Conservation (phyloP, 2,888 invertebrate species). For the Ptilodon capucinus region DNA sequence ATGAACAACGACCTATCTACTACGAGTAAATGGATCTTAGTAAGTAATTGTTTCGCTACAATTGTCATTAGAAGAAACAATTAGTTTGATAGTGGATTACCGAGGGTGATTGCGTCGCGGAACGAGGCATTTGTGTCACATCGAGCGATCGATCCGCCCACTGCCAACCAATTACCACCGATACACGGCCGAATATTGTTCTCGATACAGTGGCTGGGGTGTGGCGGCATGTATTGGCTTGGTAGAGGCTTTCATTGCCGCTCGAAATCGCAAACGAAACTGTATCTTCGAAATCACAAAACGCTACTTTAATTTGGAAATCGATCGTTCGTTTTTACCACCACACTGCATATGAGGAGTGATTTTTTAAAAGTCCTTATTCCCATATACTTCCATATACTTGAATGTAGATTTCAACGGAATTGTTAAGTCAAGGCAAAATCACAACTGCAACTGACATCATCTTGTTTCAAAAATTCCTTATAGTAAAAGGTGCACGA, state of each 20-base stretch:
- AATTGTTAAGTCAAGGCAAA: too few relatives aligned
- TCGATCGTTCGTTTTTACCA: not conserved
- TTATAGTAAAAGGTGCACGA: too few relatives aligned
- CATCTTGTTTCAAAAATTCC: not conserved
- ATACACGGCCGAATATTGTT: slow-evolving; percentile 74
- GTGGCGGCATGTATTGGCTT: slow-evolving; percentile 9
- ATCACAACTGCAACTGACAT: too few relatives aligned
- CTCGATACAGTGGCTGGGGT: slow-evolving; percentile 48
- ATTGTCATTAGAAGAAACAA: slow-evolving; percentile 73
- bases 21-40: not conserved
- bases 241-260: not conserved
- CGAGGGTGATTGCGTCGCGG: slow-evolving; percentile 66
- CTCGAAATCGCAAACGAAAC: not conserved
- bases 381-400: too few relatives aligned
- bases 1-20: slow-evolving; percentile 2
- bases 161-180: slow-evolving; percentile 72
- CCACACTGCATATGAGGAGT: too few relatives aligned
- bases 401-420: too few relatives aligned
- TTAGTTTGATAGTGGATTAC: slow-evolving; percentile 76
- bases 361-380: too few relatives aligned
- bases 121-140: slow-evolving; percentile 75
- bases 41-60: slow-evolving; percentile 45
- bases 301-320: not conserved
- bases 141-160: slow-evolving; percentile 70
- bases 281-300: not conserved